A percentile compares a stretch with the other conserved stretches of the same genome.
phyloP scores from a whole-genome alignment of 1,140 invertebrate genomes.

The Heliconius nattereri region DNA sequence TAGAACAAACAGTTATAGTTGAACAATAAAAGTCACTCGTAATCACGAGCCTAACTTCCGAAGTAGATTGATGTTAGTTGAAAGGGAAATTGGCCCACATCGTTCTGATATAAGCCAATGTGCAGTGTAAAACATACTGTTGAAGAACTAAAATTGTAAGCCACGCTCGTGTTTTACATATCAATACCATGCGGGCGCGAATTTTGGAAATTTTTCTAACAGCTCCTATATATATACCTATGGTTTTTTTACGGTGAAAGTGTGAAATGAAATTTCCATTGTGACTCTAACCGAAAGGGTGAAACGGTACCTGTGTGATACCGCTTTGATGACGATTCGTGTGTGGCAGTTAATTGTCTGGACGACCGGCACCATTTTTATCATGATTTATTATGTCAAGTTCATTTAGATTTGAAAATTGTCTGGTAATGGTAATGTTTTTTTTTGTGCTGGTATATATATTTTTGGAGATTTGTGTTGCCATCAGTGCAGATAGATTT shows the following conservation, averaged over 20 bases:
- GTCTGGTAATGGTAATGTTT: not conserved
- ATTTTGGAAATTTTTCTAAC: constrained; percentile 18
- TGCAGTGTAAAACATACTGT: constrained; percentile 22
- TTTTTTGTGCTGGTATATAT: not conserved
- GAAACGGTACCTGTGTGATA: not conserved
- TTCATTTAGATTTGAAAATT: not conserved
- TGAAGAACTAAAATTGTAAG: constrained; percentile 26
- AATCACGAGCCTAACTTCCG: constrained; percentile 46
- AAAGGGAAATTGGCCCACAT: constrained; percentile 52
- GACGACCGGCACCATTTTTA: not conserved
- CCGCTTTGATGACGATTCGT: not conserved
- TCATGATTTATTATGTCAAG: not conserved
- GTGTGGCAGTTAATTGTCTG: constrained; percentile 6
- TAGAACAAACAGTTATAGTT: constrained; percentile 36
- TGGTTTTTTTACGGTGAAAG: constrained; percentile 25
- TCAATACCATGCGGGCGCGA: constrained; percentile 27
- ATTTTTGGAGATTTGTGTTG: not conserved
- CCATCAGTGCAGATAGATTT: not conserved
- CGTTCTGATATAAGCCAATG: constrained; percentile 38
- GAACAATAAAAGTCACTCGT: constrained; percentile 38
- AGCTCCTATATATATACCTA: not conserved
- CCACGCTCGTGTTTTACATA: constrained; percentile 9
- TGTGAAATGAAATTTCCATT: constrained; percentile 18
- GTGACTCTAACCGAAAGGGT: not conserved
- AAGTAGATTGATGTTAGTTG: constrained; percentile 48